phyloP scores from a whole-genome alignment of 2,797 vertebrate species.

The Lagorchestes hirsutus region DNA sequence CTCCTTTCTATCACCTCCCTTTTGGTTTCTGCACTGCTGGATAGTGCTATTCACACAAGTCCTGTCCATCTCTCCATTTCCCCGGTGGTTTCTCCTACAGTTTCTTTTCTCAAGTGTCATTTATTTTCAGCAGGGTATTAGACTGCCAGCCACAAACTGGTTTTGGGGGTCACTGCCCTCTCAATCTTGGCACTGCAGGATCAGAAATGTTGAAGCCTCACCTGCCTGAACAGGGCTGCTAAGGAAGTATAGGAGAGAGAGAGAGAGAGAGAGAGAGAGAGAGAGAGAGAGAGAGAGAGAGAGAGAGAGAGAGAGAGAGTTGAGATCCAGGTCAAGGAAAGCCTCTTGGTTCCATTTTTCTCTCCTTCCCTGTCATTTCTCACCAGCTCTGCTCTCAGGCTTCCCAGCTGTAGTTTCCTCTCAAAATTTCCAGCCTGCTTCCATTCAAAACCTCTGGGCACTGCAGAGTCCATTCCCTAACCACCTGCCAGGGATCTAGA shows the following conservation, averaged over 20 bases:
- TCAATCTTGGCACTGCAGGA: not conserved
- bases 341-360: not conserved
- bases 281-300: not conserved
- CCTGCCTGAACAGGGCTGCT: not conserved
- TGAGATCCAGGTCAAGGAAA: not conserved
- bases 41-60: not conserved
- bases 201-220: not conserved
- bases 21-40: not conserved
- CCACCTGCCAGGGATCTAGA: not conserved
- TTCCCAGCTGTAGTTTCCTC: not conserved
- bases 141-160: not conserved
- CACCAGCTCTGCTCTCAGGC: not conserved
- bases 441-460: not conserved
- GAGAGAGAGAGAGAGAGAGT: not conserved
- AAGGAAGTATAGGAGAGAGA: not conserved
- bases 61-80: not conserved
- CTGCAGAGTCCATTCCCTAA: not conserved
- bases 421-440: not conserved
- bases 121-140: not conserved
- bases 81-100: not conserved
- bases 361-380: not conserved
- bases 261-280: too few species aligned
- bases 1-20: not conserved
- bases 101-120: not conserved
- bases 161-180: not conserved